A percentile compares a stretch with the other conserved stretches of the same genome.
Conservation (phyloP, 2,888 invertebrate species). For the Nineta flava region DNA sequence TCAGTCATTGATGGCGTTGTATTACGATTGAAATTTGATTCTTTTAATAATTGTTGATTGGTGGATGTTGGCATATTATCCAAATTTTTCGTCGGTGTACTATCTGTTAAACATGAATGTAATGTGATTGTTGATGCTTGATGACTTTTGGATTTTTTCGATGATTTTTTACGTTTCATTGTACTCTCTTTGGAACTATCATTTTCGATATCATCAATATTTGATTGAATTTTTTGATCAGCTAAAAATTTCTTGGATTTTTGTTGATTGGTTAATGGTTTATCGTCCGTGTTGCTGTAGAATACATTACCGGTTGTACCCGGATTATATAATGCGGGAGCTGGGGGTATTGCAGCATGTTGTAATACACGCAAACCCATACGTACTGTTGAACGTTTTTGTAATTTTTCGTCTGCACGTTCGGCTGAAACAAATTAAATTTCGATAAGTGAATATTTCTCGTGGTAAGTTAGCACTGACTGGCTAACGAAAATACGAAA, state of each 20-base stretch:
- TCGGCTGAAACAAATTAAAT: constrained; percentile 48
- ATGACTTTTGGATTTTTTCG: constrained; percentile 2
- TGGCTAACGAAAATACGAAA: no score
- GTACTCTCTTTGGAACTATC: no score
- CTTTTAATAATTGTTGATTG: constrained; percentile 8
- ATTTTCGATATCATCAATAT: no score
- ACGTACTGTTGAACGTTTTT: constrained; percentile 60
- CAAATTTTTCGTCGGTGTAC: constrained; percentile 8
- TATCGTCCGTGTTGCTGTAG: constrained; percentile 7
- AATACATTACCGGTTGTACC: constrained; percentile 11
- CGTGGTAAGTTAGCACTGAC: no score
- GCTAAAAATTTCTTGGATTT: no score
- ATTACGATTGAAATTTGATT: constrained; percentile 3
- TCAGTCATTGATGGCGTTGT: not conserved
- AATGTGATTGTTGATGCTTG: not conserved
- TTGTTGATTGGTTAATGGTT: not conserved
- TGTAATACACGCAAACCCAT: constrained; percentile 79
- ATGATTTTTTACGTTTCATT: not conserved
- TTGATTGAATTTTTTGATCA: no score
- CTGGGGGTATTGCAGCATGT: constrained; percentile 30
- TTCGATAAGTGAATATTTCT: no score
- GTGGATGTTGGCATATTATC: constrained; percentile 3
- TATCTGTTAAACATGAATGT: constrained; percentile 5
- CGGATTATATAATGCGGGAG: constrained; percentile 25
- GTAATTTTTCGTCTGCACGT: constrained; percentile 64